Base-by-base conservation (phyloP, 2,888 invertebrate genomes). In the Beris chalybata region DNA sequence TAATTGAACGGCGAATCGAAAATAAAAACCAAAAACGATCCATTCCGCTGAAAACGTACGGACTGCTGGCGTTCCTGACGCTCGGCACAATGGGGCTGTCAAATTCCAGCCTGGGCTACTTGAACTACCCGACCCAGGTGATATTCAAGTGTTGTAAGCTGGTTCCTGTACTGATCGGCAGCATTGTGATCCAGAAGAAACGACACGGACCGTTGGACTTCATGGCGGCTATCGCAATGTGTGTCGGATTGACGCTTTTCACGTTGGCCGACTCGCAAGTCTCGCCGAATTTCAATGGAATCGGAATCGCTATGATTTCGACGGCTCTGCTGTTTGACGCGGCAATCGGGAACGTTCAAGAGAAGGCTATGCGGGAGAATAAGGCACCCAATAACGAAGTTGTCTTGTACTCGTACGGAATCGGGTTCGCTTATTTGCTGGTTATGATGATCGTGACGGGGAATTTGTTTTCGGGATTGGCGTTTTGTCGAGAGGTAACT, bases 101-200 rank as follows among this genome's bases (percentile, higher is more conserved):
- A 1, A 98, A 98, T 80, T 88, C 95, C 4, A 94, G 97, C 1
- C 84, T 97, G 11, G 95, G 93, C 57, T 96, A 95, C 79, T 83
- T 98, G 11, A 98, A 97, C 80, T 98, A 97, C 80, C 97, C 97
- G 0, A 97, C 97, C 0, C 95, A 96, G 83, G 89, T 97, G 50
- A 97, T 97, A 74, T 98, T 98, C 78, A 97, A 97, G 79, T 96
- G 96, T 78, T 98, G 97, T 80, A 98, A 98, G 79, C 84, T 97
- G 0, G 94, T 97, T 73, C 97, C 97, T 0, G 97, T 97, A 0
- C 86, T 98, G 78, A 87, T 95, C 69, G 97, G 97, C 29, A 94
- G 96, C 72, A 92, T 97, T 71, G 76, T 97, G 57, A 96, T 97
- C 74, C 90, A 97, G 82, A 89, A 91, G 66, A 96, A 96, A 81